Conservation (phyloP, 2,113 vertebrate genomes). For the Sander lucioperca region DNA sequence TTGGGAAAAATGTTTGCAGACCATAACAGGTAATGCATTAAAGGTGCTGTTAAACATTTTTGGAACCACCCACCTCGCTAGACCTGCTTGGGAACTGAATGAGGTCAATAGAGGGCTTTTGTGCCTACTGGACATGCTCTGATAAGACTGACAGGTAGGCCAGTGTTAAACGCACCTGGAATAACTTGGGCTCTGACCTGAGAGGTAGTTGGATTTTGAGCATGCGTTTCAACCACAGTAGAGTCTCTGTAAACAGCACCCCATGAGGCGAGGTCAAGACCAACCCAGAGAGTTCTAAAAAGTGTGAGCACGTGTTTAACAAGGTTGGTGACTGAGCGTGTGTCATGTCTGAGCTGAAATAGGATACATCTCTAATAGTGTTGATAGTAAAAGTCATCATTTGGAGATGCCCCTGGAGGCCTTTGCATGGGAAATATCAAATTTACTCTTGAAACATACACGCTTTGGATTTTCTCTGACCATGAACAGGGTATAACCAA, state of each 20-base stretch:
- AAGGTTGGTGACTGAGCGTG: constrained; percentile 48
- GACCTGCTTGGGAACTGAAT: constrained; percentile 44
- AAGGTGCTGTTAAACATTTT: constrained; percentile 58
- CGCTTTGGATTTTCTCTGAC: constrained; percentile 30
- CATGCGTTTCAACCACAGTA: constrained; percentile 53
- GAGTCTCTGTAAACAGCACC: constrained; percentile 56
- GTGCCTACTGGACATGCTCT: constrained; percentile 43
- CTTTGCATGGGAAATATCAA: constrained; percentile 42
- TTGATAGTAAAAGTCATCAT: constrained; percentile 54
- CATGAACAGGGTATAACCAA: constrained; percentile 22
- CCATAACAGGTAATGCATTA: constrained; percentile 64
- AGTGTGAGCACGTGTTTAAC: constrained; percentile 53
- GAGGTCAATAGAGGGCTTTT: constrained; percentile 43
- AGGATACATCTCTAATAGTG: constrained; percentile 45
- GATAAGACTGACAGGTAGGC: constrained; percentile 53
- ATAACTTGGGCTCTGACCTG: constrained; percentile 48
- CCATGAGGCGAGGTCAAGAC: constrained; percentile 44
- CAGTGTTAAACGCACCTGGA: constrained; percentile 58
- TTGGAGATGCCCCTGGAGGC: constrained; percentile 47
- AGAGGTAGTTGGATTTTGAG: constrained; percentile 36
- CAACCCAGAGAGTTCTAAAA: constrained; percentile 43
- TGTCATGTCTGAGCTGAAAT: constrained; percentile 55
- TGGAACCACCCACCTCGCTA: constrained; percentile 50
- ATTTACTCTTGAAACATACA: constrained; percentile 37
- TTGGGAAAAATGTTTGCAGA: constrained; percentile 68